Evolutionary conservation across 2,113 vertebrate genomes (phyloP).

Genomic region (Eurypyga helias): DNA sequence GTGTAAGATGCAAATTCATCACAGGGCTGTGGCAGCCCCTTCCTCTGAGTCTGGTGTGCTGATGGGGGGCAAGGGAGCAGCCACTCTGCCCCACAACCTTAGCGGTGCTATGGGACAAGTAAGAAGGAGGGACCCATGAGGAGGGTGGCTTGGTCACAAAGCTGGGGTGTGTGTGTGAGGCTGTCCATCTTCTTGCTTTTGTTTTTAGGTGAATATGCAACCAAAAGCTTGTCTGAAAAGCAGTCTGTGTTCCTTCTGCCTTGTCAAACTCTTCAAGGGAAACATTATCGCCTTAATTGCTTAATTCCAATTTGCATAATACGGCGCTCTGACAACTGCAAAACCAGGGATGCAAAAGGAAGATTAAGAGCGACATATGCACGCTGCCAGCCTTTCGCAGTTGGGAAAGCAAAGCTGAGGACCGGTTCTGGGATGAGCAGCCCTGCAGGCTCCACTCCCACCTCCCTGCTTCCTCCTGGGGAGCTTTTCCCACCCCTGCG

Average conservation of each 20-base stretch:
- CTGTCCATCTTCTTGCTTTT: conserved; percentile 42
- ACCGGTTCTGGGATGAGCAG: conserved; percentile 48
- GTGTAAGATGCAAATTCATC: not conserved
- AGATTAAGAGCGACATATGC: conserved; percentile 75
- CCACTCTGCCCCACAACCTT: not conserved
- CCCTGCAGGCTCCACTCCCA: conserved; percentile 22
- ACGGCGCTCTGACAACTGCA: conserved; percentile 76
- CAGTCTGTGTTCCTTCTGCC: conserved; percentile 75
- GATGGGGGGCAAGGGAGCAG: not conserved
- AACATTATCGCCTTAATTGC: conserved; percentile 84
- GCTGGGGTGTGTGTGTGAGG: not conserved
- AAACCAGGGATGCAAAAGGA: conserved; percentile 78
- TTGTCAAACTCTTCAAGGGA: conserved; percentile 83
- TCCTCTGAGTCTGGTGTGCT: not conserved
- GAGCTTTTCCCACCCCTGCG: conserved; percentile 14
- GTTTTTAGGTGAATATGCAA: conserved; percentile 74
- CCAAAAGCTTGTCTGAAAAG: conserved; percentile 68
- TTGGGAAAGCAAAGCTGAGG: conserved; percentile 54
- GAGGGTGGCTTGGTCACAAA: not conserved
- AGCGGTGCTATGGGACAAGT: not conserved
- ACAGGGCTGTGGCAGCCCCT: not conserved
- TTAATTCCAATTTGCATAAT: conserved; percentile 81
- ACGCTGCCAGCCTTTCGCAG: conserved; percentile 64
- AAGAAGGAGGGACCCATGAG: not conserved
- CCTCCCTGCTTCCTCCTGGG: not conserved